A percentile compares a stretch with the other conserved stretches of the same genome.
Evolutionary conservation across 2,113 vertebrate genomes (phyloP).

Genomic region (Sapayoa aenigma): DNA sequence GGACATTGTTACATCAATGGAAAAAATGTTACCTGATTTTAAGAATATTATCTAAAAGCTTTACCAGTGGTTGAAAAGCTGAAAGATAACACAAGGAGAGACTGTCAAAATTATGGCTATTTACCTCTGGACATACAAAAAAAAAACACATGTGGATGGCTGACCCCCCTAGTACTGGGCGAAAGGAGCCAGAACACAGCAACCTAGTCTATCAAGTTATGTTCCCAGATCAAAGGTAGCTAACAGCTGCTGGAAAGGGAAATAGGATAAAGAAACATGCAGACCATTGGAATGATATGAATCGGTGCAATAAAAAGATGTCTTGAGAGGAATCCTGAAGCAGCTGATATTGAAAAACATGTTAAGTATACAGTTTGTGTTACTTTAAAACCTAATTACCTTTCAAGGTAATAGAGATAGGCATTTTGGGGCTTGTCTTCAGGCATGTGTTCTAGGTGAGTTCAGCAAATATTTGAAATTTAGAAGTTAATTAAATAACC

Average conservation of each 20-base stretch:
- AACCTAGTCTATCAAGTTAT: conserved; percentile 22
- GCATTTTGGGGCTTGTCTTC: not conserved
- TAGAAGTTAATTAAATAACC: not conserved
- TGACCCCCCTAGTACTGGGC: not conserved
- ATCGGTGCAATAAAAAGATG: conserved; percentile 9
- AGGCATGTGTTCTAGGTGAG: not conserved
- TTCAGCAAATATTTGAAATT: not conserved
- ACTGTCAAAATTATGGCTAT: not conserved
- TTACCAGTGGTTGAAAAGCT: not conserved
- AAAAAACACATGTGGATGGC: not conserved
- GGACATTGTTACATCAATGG: not conserved
- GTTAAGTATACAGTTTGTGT: not conserved
- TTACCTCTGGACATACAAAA: not conserved
- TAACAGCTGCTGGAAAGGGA: conserved; percentile 47
- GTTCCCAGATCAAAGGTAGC: conserved; percentile 51
- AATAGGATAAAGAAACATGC: conserved; percentile 37
- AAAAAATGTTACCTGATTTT: not conserved
- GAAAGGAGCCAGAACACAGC: conserved; percentile 29
- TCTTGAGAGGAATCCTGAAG: not conserved
- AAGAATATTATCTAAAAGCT: not conserved
- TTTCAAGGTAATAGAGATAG: not conserved
- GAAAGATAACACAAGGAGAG: not conserved
- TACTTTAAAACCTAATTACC: not conserved
- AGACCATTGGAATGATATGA: conserved; percentile 36
- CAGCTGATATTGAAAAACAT: conserved; percentile 24